Evolutionary conservation across 1,140 invertebrate genomes (phyloP).

Genomic region (Sarcophaga peregrina): DNA sequence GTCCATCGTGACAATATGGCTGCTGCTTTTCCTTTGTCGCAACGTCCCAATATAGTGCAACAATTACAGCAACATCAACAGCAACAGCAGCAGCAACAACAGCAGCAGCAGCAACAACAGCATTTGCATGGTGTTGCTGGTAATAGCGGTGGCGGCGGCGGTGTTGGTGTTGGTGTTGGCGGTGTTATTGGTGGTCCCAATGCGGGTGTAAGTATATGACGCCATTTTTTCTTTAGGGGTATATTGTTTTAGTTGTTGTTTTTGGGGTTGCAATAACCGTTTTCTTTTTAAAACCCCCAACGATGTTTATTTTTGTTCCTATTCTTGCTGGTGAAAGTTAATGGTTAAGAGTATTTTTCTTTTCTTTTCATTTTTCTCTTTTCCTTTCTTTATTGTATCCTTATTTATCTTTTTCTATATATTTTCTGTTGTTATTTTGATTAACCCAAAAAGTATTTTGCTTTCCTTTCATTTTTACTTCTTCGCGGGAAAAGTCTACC

Average conservation of each 20-base stretch:
- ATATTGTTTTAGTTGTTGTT: neutral
- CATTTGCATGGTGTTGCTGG: constrained; percentile 37
- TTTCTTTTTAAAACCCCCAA: neutral
- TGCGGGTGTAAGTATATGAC: constrained; percentile 29
- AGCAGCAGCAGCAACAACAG: constrained; percentile 48
- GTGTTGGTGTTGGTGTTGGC: neutral
- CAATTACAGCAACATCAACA: constrained; percentile 67
- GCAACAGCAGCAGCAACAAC: constrained; percentile 37
- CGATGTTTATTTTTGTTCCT: neutral
- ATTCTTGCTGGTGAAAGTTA: neutral
- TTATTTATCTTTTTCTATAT: neutral
- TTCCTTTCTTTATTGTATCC: neutral
- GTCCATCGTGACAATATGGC: constrained; percentile 64
- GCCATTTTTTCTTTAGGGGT: constrained; percentile 2
- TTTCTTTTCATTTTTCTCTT: too few species aligned
- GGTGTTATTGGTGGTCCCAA: neutral
- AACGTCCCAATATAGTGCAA: constrained; percentile 71
- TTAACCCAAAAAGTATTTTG: neutral
- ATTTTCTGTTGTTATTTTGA: neutral
- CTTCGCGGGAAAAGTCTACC: neutral
- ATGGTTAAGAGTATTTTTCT: too few species aligned
- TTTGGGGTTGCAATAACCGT: neutral
- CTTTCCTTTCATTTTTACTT: neutral
- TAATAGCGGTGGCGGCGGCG: neutral
- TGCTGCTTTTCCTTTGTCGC: constrained; percentile 63